Evolutionary conservation across 2,797 vertebrate genomes (phyloP).

Genomic region (Pristis pectinata): DNA sequence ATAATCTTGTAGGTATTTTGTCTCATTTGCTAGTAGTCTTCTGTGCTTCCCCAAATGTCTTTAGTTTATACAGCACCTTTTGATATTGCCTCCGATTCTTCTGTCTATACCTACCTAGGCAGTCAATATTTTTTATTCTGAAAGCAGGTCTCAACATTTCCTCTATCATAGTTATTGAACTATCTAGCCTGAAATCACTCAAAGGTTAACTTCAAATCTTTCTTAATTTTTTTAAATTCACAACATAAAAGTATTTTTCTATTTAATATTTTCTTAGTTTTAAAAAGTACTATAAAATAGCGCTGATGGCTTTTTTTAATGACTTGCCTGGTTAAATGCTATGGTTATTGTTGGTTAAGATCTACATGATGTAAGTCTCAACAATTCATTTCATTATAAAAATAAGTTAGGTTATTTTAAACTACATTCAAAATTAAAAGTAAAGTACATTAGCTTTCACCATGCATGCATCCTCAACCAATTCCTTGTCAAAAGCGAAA

Average conservation of each 20-base stretch:
- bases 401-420: background rate
- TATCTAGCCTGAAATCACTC: background rate
- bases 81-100: too few relatives aligned
- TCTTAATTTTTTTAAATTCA: background rate
- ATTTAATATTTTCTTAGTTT: background rate
- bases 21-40: too few relatives aligned
- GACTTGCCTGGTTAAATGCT: background rate
- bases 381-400: background rate
- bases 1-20: too few relatives aligned
- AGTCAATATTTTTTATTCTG: background rate
- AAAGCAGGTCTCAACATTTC: background rate
- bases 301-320: background rate
- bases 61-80: too few relatives aligned
- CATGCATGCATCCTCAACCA: background rate
- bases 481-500: background rate
- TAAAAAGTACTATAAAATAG: background rate
- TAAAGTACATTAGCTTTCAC: background rate
- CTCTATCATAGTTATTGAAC: background rate
- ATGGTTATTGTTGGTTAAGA: background rate
- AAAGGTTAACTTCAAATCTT: background rate
- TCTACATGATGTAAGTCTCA: background rate
- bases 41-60: too few relatives aligned
- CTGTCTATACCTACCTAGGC: background rate
- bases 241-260: background rate
- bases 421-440: background rate